A percentile compares a stretch with the other conserved stretches of the same genome.
Evolutionary conservation across 37 sponge, comb jelly and placozoan genomes (phyloP).

Genomic region (Amphimedon queenslandica): DNA sequence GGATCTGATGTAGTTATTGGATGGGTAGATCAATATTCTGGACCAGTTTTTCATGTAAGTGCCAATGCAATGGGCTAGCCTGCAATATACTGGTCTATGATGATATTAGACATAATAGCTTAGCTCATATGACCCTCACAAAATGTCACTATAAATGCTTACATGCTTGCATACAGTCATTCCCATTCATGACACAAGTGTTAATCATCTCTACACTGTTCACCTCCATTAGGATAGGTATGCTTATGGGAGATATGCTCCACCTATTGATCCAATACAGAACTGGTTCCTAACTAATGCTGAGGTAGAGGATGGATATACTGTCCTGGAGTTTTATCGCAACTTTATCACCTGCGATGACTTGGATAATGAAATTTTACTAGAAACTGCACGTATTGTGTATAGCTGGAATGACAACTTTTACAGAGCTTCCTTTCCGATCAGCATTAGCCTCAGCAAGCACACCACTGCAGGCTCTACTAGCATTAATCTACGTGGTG

Average conservation of each 20-base stretch:
- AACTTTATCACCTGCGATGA: slow-evolving; percentile 44
- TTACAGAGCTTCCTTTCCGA: neutral
- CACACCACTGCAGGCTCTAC: neutral
- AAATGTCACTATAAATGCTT: neutral
- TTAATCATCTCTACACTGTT: neutral
- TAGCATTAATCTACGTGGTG: slow-evolving; percentile 31
- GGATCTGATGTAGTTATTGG: slow-evolving; percentile 43
- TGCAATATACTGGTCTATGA: too few species aligned
- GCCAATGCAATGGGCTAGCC: neutral
- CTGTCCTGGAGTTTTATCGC: slow-evolving; percentile 53
- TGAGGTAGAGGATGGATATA: slow-evolving; percentile 60
- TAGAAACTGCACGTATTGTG: slow-evolving; percentile 30
- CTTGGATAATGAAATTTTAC: slow-evolving; percentile 9
- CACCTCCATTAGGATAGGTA: slow-evolving; percentile 37
- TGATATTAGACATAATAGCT: neutral
- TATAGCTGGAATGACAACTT: slow-evolving; percentile 22
- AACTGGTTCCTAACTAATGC: slow-evolving; percentile 39
- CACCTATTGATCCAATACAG: slow-evolving; percentile 36
- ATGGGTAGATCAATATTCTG: slow-evolving; percentile 23
- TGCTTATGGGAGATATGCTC: slow-evolving; percentile 15
- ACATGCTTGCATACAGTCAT: neutral
- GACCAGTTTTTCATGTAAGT: neutral
- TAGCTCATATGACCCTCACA: neutral
- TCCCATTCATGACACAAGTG: neutral
- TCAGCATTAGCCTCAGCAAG: neutral